These are phyloP conservation scores for Chunga burmeisteri DNA, from an alignment of 2,113 vertebrate genomes.

Conservation along the genomic window DNA sequence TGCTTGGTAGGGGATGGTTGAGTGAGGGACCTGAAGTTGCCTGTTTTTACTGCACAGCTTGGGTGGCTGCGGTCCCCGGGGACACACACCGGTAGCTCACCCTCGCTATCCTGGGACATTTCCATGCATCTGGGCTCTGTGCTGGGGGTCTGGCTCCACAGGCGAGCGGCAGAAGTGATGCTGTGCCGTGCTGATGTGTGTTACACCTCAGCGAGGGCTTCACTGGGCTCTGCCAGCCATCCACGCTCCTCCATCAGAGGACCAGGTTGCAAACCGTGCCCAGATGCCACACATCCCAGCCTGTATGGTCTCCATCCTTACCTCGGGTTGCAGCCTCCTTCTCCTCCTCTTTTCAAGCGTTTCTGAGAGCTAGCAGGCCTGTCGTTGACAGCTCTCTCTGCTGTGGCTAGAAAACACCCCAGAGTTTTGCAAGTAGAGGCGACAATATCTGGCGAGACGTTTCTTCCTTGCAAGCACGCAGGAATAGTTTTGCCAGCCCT, in stretches of 20 bases:
- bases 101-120: background rate
- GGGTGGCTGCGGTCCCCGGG: background rate
- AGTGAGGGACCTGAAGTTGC: background rate
- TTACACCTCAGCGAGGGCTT: background rate
- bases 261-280: background rate
- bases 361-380: background rate
- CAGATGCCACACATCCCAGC: background rate
- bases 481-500: background rate
- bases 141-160: background rate
- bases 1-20: fast-evolving
- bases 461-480: background rate
- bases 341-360: background rate
- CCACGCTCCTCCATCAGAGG: background rate
- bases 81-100: background rate
- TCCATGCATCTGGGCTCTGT: background rate
- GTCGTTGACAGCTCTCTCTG: background rate
- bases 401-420: background rate
- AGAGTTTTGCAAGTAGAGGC: background rate
- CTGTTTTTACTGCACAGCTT: background rate
- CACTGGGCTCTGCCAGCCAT: background rate
- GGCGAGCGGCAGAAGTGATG: background rate
- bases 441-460: background rate
- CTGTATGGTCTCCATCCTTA: background rate
- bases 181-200: background rate
- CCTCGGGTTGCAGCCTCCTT: background rate